Conservation (phyloP, 2,888 invertebrate genomes). For the Taenaris catops region DNA sequence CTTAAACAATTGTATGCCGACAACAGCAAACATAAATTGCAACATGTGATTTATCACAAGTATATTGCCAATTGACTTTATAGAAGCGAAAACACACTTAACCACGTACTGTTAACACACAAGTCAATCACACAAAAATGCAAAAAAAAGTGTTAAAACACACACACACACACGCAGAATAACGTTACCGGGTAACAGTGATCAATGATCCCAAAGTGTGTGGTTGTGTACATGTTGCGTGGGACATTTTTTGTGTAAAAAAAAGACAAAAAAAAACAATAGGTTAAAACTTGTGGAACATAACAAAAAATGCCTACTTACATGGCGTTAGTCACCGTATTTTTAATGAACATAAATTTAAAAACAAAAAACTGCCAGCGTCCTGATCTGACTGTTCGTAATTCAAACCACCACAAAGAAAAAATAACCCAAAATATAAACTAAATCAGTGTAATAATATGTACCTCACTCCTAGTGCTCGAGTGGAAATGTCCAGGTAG, state of each 20-base stretch:
- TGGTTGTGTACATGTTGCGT: constrained; percentile 41
- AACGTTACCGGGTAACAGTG: constrained; percentile 51
- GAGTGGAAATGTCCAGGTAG: constrained; percentile 77
- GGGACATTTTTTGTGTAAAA: constrained; percentile 42
- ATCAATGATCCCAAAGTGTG: constrained; percentile 49
- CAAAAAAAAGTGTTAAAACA: constrained; percentile 25
- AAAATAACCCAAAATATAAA: constrained; percentile 16
- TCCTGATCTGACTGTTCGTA: constrained; percentile 53
- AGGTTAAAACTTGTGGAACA: constrained; percentile 27
- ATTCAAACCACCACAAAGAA: constrained; percentile 31
- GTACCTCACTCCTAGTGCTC: constrained; percentile 61
- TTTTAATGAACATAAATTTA: constrained; percentile 40
- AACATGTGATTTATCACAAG: constrained; percentile 99
- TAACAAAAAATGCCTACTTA: constrained; percentile 45
- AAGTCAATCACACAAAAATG: constrained; percentile 31
- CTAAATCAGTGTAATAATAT: constrained; percentile 26
- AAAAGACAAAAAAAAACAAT: constrained; percentile 38
- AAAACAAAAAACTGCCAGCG: constrained; percentile 50
- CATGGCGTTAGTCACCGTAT: constrained; percentile 48
- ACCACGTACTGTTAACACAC: constrained; percentile 92
- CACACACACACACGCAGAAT: constrained; percentile 31
- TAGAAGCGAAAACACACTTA: constrained; percentile 98
- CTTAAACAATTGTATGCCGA: constrained; percentile 99
- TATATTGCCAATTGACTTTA: constrained; percentile 99
- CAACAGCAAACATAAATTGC: constrained; percentile 99